These are phyloP conservation scores for Perizoma affinitatum DNA, from an alignment of 2,888 invertebrate species.

Conservation along the genomic window DNA sequence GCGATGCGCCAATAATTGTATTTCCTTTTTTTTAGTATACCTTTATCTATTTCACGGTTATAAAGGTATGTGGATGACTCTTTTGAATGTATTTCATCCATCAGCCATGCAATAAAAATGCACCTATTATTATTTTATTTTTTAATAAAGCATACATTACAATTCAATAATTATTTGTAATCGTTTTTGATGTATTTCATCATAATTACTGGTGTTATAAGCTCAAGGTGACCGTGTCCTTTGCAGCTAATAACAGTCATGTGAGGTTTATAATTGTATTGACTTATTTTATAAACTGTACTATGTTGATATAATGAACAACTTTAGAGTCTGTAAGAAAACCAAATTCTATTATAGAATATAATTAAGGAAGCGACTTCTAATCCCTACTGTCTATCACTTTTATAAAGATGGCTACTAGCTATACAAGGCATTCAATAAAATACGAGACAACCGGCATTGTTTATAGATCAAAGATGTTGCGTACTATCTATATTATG, in stretches of 20 bases:
- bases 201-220: slow-evolving; percentile 55
- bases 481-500: slow-evolving; percentile 28
- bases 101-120: neutral
- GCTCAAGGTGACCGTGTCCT: slow-evolving; percentile 59
- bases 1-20: too few species aligned
- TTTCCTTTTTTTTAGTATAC: too few species aligned
- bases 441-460: slow-evolving; percentile 36
- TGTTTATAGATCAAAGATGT: slow-evolving; percentile 31
- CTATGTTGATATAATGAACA: too few species aligned
- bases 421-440: slow-evolving; percentile 33
- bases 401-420: slow-evolving; percentile 30
- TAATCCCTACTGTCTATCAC: neutral
- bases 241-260: slow-evolving; percentile 47
- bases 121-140: neutral
- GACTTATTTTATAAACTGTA: slow-evolving; percentile 12
- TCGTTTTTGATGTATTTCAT: slow-evolving; percentile 49
- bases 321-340: too few species aligned
- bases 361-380: neutral
- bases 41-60: neutral
- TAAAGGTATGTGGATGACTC: neutral
- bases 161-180: slow-evolving; percentile 42
- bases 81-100: neutral
- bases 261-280: slow-evolving; percentile 51
- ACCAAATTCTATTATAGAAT: too few species aligned
- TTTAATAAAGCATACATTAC: slow-evolving; percentile 10